Evolutionary conservation across 2,113 vertebrate genomes (phyloP), one percentile per base, ranked within the genome.

Genomic region (Monopterus albus): DNA sequence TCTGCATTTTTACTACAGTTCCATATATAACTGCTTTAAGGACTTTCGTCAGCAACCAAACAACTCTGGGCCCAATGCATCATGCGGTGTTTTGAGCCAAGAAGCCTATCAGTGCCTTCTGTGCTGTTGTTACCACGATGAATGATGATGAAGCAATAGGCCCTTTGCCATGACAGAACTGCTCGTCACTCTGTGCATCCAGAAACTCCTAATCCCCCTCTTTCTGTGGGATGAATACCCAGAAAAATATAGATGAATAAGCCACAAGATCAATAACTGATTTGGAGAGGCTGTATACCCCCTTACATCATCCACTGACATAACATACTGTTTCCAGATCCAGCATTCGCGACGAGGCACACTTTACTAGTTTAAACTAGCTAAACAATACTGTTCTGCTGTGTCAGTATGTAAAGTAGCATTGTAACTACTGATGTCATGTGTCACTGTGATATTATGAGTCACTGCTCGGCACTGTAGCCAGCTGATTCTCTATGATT

Each of bases 121-220:
- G 72, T 60, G 78, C 64, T 72, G 4, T 25, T 72, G 79, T 81
- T 77, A 67, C 81, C 75, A 64, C 36, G 10, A 64, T 28, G 68
- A 74, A 72, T 56, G 65, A 60, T 39, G 60, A 68, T 67, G 65
- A 79, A 64, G 53, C 57, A n/a, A 29, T 7, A 67, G 42, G 57
- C 21, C 35, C 13, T 49, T 73, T 82, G 75, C 57, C 35, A 71
- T 68, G 77, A 49, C 52, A 61, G 11, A 42, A 17, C 61, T 71
- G 49, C 55, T 26, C 51, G 43, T 56, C 58, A 63, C 46, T 23
- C 13, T 45, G 21, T 61, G 5, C 65, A 61, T 39, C 15, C n/a
- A 72, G 18, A 67, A 66, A 50, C n/a, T 38, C 39, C 25, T 23
- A 28, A 61, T 53, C 29, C 53, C 20, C 29, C 17, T 25, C 2